phyloP scores from a whole-genome alignment of 2,888 invertebrate species.

The Leucozona laternaria region DNA sequence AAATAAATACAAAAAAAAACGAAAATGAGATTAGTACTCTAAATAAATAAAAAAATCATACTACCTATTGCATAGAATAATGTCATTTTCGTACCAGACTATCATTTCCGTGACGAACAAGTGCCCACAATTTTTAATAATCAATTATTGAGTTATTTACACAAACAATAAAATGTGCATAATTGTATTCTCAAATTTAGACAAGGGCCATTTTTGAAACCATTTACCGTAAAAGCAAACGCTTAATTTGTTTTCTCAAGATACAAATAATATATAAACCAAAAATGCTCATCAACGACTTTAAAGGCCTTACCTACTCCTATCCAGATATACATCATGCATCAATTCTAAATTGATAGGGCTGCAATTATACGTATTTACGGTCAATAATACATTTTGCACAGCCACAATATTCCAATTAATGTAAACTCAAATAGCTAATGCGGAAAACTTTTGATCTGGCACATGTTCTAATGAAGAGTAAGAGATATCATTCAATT shows the following conservation, averaged over 20 bases:
- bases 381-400: background rate
- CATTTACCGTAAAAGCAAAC: background rate
- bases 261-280: background rate
- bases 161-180: no score
- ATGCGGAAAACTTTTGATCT: background rate
- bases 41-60: no score
- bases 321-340: no score
- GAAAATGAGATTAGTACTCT: no score
- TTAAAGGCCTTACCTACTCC: background rate
- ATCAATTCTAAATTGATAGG: background rate
- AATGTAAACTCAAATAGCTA: background rate
- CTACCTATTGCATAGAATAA: no score
- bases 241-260: background rate
- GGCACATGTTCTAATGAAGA: conserved; percentile 1
- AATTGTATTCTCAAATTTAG: no score
- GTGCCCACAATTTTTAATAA: no score
- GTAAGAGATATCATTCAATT: conserved; percentile 18
- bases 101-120: no score
- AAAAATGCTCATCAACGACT: background rate
- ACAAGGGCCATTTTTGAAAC: no score
- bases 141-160: no score
- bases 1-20: no score
- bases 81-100: no score
- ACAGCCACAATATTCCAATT: background rate
- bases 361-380: background rate